Conservation (phyloP, 2,888 invertebrate genomes). For the Coenonympha arcania region DNA sequence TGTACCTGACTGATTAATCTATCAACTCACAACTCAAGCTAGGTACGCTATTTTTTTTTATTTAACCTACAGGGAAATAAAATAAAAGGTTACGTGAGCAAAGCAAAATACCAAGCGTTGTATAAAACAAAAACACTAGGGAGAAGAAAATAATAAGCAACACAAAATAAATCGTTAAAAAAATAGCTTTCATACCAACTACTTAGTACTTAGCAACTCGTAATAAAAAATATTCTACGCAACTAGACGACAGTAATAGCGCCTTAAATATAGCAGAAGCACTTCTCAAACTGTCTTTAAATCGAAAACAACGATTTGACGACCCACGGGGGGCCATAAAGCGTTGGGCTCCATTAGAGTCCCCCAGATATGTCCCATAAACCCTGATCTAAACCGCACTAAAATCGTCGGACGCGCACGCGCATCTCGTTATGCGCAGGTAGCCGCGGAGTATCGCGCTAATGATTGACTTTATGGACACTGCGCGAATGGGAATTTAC, state of each 20-base stretch:
- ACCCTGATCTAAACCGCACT: slow-evolving; percentile 35
- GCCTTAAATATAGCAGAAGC: slow-evolving; percentile 5
- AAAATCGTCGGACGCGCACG: slow-evolving; percentile 28
- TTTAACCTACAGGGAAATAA: too few species aligned
- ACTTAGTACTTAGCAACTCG: too few species aligned
- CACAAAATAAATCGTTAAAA: too few species aligned
- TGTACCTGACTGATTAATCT: too few species aligned
- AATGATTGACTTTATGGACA: slow-evolving; percentile 17
- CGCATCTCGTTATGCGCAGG: slow-evolving; percentile 30
- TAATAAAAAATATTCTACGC: neutral
- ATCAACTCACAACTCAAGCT: too few species aligned
- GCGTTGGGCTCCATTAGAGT: slow-evolving; percentile 22
- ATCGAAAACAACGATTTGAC: slow-evolving; percentile 16
- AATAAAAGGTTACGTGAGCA: too few species aligned
- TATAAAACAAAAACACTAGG: too few species aligned
- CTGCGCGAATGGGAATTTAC: neutral
- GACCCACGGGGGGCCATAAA: slow-evolving; percentile 18
- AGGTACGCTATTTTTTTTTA: too few species aligned
- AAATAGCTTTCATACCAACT: too few species aligned
- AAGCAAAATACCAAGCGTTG: too few species aligned
- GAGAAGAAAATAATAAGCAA: too few species aligned
- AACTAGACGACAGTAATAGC: neutral
- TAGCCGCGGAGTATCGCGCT: slow-evolving; percentile 6
- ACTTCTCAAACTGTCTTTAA: slow-evolving; percentile 7
- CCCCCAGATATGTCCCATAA: slow-evolving; percentile 28